Evolutionary conservation across 2,797 vertebrate species (phyloP).

Genomic region (Oreochromis mossambicus): DNA sequence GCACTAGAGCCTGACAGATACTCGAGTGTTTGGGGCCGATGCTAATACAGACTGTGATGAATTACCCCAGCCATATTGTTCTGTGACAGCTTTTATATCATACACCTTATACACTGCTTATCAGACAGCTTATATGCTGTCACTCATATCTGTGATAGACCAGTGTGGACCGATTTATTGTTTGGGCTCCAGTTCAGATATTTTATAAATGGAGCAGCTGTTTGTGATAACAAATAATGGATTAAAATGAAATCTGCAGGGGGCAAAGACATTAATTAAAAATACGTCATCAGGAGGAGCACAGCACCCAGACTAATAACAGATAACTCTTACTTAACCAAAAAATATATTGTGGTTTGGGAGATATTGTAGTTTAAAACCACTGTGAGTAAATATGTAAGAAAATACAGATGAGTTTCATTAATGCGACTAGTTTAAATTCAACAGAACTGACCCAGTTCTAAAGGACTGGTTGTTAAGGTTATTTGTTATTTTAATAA

Average conservation of each 20-base stretch:
- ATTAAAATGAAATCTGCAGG: slow-evolving; percentile 5
- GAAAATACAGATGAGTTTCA: background rate
- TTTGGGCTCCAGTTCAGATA: background rate
- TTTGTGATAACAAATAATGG: slow-evolving; percentile 6
- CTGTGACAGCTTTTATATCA: background rate
- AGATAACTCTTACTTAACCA: background rate
- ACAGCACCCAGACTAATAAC: background rate
- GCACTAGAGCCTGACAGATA: background rate
- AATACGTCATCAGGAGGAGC: background rate
- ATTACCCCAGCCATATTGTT: background rate
- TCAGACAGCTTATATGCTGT: background rate
- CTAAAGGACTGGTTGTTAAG: background rate
- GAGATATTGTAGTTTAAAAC: background rate
- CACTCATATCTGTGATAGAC: background rate
- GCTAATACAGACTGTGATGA: background rate
- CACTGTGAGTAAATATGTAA: background rate
- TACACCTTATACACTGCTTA: background rate
- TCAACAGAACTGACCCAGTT: background rate
- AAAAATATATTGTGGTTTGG: background rate
- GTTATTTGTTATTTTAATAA: background rate
- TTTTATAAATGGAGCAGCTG: background rate
- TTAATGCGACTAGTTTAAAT: background rate
- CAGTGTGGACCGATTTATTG: background rate
- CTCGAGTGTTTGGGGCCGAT: background rate
- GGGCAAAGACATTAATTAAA: background rate